Evolutionary conservation across 1,140 invertebrate genomes (phyloP), one percentile per base, ranked within the genome.

Genomic region (Drosophila pseudoobscura): DNA sequence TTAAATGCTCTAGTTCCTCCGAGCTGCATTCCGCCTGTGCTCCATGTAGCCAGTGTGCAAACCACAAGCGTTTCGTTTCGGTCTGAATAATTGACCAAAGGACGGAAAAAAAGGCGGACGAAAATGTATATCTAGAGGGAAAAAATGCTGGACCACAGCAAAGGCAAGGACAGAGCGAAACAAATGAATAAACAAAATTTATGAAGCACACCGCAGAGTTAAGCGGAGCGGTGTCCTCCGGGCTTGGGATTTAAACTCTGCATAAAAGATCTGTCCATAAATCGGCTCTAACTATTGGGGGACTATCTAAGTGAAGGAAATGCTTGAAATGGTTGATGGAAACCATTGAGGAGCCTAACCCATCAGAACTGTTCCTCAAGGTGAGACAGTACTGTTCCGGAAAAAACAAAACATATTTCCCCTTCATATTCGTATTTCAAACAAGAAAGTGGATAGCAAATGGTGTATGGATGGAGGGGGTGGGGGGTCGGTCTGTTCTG

Each of bases 171-270:
- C 77, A 61, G 54, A 64, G 55, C 61, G 50, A 47, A 83, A 71
- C 70, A 85, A 85, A 78, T 79, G 75, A 83, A 83, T 79, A 87
- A 79, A 87, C 83, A 83, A 88, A 75, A 79, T 88, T 88, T 83
- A 73, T 88, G 66, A 76, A 82, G 59, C 75, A 35, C 49, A 82
- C 78, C 82, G 45, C 82, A 83, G 53, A 74, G 63, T 88, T 79
- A 87, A 88, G 65, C 75, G 70, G 50, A 88, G 65, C 75, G 70
- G 50, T 60, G 55, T 78, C 41, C 74, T 74, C 41, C 74, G 35
- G 68, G 63, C 50, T 69, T 24, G 63, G 69, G 66, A 70, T 70
- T 70, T 70, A 69, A 70, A 13, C 29, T 49, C 46, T 39, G 35
- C 35, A 13, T 39, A 13, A 39, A 5, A 11, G 11, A 39, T 13